Conservation (phyloP, 2,888 invertebrate species). For the Macrophya annulata region DNA sequence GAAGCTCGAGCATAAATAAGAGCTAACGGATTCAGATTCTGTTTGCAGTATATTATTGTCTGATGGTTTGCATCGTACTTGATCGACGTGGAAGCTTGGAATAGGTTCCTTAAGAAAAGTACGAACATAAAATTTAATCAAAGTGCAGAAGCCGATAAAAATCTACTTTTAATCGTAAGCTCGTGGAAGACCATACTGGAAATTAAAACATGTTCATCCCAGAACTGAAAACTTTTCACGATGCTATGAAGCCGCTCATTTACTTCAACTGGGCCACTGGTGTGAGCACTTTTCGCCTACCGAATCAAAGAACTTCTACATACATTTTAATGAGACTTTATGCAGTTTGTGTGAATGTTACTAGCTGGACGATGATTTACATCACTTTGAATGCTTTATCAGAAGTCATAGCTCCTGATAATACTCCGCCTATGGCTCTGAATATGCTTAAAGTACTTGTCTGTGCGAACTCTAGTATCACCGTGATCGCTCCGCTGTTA, state of each 20-base stretch:
- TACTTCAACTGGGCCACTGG: background rate
- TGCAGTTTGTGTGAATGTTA: background rate
- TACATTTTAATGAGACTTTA: background rate
- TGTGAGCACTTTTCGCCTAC: background rate
- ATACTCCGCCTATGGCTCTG: background rate
- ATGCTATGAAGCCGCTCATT: background rate
- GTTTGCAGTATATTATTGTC: too few species aligned
- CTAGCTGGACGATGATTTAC: background rate
- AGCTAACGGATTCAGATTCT: too few species aligned
- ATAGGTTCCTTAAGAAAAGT: background rate
- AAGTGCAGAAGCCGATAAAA: background rate
- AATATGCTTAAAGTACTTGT: background rate
- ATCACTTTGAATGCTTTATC: background rate
- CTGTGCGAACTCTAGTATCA: background rate
- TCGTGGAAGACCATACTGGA: background rate
- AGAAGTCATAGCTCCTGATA: background rate
- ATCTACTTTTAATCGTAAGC: background rate
- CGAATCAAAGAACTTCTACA: background rate
- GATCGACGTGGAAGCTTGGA: too few species aligned
- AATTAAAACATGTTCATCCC: background rate
- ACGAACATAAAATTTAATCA: background rate
- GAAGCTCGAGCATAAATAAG: too few species aligned
- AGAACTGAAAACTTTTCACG: conserved; percentile 18
- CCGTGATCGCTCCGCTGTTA: background rate
- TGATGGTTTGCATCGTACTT: too few species aligned